Conservation (phyloP, 2,797 vertebrate species). For the Crenuchus spilurus region DNA sequence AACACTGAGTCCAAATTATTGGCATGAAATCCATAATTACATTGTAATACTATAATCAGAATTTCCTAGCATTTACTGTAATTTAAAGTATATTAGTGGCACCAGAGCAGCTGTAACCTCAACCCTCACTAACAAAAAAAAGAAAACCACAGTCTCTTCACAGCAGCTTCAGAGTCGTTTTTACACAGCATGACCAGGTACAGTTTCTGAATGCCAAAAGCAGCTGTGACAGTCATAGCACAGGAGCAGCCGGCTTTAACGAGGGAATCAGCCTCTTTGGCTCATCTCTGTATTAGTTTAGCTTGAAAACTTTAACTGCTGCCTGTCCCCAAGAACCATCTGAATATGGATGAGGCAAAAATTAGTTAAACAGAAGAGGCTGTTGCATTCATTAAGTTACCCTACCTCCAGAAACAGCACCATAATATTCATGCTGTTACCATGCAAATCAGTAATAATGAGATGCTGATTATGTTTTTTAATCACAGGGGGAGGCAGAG, state of each 20-base stretch:
- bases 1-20: background rate
- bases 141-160: background rate
- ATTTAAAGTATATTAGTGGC: constrained; percentile 38
- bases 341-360: constrained; percentile 88
- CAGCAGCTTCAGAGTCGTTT: constrained; percentile 32
- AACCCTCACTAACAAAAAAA: background rate
- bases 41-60: constrained; percentile 2
- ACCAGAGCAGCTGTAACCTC: background rate
- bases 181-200: constrained; percentile 33
- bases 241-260: constrained; percentile 27
- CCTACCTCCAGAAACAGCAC: constrained; percentile 84
- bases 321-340: constrained; percentile 78
- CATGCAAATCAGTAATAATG: constrained; percentile 84
- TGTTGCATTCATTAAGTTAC: constrained; percentile 85
- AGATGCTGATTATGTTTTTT: constrained; percentile 69
- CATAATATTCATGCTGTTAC: constrained; percentile 89
- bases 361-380: constrained; percentile 86
- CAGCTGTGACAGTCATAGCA: constrained; percentile 9
- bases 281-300: constrained; percentile 70
- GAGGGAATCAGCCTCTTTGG: constrained; percentile 61
- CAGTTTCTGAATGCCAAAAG: constrained; percentile 19
- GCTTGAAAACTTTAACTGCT: constrained; percentile 76
- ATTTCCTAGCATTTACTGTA: background rate
- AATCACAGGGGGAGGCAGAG: constrained; percentile 57
- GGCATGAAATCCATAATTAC: constrained; percentile 26